Evolutionary conservation across 2,888 invertebrate species (phyloP).

Genomic region (Arctia plantaginis): DNA sequence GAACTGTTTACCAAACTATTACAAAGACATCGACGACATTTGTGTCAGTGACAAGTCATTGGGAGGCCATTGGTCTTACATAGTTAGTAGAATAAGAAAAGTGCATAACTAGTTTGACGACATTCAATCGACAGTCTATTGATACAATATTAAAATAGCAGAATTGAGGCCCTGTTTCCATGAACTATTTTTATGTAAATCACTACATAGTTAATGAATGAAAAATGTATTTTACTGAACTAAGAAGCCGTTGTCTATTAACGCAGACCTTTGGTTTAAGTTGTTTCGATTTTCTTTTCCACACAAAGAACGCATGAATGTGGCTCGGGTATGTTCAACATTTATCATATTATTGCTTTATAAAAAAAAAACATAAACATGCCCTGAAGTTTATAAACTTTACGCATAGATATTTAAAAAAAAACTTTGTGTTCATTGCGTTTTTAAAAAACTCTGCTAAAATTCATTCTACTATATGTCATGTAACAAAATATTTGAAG

Average conservation of each 20-base stretch:
- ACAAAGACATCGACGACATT: too few species aligned
- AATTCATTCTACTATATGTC: not conserved
- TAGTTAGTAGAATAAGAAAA: too few species aligned
- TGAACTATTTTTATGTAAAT: not conserved
- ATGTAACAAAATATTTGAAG: not conserved
- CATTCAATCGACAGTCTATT: too few species aligned
- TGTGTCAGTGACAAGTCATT: too few species aligned
- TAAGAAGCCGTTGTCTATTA: too few species aligned
- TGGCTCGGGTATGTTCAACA: not conserved
- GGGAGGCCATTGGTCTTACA: too few species aligned
- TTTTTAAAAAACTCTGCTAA: not conserved
- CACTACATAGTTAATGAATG: not conserved
- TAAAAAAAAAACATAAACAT: not conserved
- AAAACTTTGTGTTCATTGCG: not conserved
- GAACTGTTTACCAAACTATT: too few species aligned
- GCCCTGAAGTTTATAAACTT: not conserved
- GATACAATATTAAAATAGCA: too few species aligned
- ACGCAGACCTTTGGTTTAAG: not conserved
- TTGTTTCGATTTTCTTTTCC: not conserved
- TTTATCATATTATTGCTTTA: not conserved
- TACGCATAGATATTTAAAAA: not conserved
- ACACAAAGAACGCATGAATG: not conserved
- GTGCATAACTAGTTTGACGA: too few species aligned
- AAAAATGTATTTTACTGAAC: too few species aligned
- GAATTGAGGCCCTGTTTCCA: too few species aligned